Evolutionary conservation across 2,888 invertebrate genomes (phyloP), one percentile per base, ranked within the genome.

Genomic region (Pasiphila rectangulata): DNA sequence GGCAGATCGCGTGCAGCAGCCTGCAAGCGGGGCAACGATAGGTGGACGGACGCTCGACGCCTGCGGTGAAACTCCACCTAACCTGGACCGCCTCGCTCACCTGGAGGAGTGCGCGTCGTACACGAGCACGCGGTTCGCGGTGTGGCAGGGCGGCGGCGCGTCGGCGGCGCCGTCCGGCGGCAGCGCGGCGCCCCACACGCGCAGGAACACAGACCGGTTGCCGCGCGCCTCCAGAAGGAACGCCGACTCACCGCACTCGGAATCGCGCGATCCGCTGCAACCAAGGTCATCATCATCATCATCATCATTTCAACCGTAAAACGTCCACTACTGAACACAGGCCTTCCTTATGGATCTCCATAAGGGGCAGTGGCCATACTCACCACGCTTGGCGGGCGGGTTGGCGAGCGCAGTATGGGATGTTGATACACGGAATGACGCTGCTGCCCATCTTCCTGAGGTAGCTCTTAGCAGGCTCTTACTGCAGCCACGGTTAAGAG

Each of bases 181-280:
- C 56, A 95, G 72, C 67, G 94, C 93, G 57, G 92, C 92, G 32
- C 96, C 96, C 95, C 95, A 95, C 29, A 95, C 94, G 57, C 95
- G 90, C 46, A 96, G 86, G 73, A 95, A 96, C 45, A 96, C 90
- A 25, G 95, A 95, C 37, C 94, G 92, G 71, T 95, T 95, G 53
- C 93, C 92, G 51, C 94, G 91, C 1, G 95, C 94, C 70, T 94
- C 93, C 43, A 96, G 90, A 54, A 95, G 85, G 93, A 95, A 96
- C 2, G 96, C 95, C 46, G 93, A 82, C 46, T 93, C 93, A n/a
- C 91, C 91, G 78, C 94, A 94, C 60, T 92, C 90, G n/a, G 91
- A 90, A 15, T 49, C 44, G 12, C 25, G 95, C 45, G 93, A 81
- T 42, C 93, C 92, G 10, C 91, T 91, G 78, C 94, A 29, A 13